A percentile compares a stretch with the other conserved stretches of the same genome.
These are phyloP conservation scores for Ceyx erithaca DNA, from an alignment of 2,797 vertebrate species.

Conservation along the genomic window DNA sequence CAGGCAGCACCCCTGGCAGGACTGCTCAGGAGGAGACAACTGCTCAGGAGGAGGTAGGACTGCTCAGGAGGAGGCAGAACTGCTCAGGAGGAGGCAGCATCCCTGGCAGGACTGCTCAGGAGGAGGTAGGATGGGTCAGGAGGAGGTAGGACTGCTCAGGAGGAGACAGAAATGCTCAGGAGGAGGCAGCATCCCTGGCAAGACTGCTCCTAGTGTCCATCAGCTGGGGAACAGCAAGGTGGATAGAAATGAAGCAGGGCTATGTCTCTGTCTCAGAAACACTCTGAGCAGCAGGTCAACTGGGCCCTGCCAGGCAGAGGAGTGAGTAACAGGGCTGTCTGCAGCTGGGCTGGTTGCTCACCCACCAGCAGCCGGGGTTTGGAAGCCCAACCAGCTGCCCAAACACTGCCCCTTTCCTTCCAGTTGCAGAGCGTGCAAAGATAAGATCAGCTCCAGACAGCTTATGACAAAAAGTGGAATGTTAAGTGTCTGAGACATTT, in stretches of 20 bases:
- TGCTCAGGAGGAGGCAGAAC: no score
- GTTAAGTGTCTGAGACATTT: constrained; percentile 19
- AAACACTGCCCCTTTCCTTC: background rate
- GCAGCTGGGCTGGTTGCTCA: background rate
- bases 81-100: no score
- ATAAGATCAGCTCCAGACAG: constrained; percentile 7
- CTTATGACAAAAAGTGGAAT: background rate
- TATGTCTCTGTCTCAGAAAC: background rate
- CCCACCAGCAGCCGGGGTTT: no score
- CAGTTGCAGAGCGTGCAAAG: background rate
- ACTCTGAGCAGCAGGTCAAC: background rate
- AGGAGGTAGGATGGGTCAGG: no score
- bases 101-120: no score
- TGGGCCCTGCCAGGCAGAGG: background rate
- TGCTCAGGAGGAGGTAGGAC: no score
- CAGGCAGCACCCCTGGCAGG: background rate
- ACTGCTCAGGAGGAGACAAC: background rate
- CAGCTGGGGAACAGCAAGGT: background rate
- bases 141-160: no score
- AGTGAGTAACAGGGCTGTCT: background rate
- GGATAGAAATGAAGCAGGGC: background rate
- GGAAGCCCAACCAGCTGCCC: background rate
- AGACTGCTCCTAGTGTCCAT: background rate
- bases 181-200: background rate
- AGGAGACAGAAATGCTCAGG: background rate